phyloP scores from a whole-genome alignment of 30 jellyfish, hydroid and myxozoan genomes.

The Cassiopea andromeda region DNA sequence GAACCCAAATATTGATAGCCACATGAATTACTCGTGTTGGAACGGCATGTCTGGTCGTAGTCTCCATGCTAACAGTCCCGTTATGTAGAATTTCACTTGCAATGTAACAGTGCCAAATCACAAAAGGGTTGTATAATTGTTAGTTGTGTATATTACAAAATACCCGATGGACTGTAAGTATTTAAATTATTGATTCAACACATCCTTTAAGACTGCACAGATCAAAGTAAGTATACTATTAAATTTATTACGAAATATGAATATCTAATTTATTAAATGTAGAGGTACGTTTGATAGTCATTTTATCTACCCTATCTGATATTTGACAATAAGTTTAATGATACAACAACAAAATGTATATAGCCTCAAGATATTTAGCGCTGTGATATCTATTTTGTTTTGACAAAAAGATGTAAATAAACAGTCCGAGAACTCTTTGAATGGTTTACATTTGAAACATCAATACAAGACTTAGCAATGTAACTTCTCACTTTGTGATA shows the following conservation, averaged over 20 bases:
- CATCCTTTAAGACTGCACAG: background rate
- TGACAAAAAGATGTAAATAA: conserved; percentile 14
- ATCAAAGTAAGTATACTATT: background rate
- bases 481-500: too few relatives aligned
- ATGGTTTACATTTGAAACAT: background rate
- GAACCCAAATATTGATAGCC: conserved; percentile 63
- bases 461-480: too few relatives aligned
- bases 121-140: conserved; percentile 8
- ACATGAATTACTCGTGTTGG: conserved; percentile 81
- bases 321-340: background rate
- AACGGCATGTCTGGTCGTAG: conserved; percentile 73
- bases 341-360: background rate
- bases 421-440: background rate
- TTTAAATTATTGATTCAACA: background rate
- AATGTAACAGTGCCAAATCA: background rate
- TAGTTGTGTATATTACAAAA: conserved; percentile 14
- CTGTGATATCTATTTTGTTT: conserved; percentile 8
- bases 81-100: conserved; percentile 39
- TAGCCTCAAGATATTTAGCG: background rate
- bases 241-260: background rate
- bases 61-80: conserved; percentile 81
- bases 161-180: conserved; percentile 7
- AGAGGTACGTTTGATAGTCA: background rate
- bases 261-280: background rate
- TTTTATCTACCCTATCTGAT: background rate